Percentiles rank a stretch among this genome's conserved stretches.
Evolutionary conservation across 2,113 vertebrate species (phyloP).

Genomic region (Cyprinodon tularosa): DNA sequence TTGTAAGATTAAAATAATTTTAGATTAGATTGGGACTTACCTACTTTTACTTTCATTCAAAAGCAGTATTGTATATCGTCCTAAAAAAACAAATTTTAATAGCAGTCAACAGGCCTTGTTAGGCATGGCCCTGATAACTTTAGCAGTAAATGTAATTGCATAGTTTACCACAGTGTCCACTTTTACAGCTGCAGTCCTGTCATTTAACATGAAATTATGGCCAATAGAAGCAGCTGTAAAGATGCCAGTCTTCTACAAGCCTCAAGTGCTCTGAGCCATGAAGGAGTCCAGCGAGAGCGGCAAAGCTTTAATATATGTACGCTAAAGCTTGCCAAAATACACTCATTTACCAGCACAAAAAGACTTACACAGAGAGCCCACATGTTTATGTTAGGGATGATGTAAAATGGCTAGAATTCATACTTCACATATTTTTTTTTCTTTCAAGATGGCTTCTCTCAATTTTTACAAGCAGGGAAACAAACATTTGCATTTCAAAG

Average conservation of each 20-base stretch:
- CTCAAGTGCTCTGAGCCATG: conserved; percentile 77
- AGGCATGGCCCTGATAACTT: conserved; percentile 76
- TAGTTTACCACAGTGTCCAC: conserved; percentile 64
- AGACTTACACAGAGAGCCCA: conserved; percentile 63
- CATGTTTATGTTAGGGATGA: conserved; percentile 77
- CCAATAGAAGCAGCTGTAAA: conserved; percentile 74
- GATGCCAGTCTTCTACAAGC: conserved; percentile 79
- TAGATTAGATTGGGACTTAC: not conserved
- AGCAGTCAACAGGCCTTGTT: conserved; percentile 76
- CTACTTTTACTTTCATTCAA: conserved; percentile 5
- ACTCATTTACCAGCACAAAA: conserved; percentile 78
- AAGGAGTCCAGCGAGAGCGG: conserved; percentile 74
- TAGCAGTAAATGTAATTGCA: conserved; percentile 76
- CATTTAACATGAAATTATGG: conserved; percentile 76
- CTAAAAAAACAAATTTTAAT: conserved; percentile 63
- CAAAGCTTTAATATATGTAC: conserved; percentile 76
- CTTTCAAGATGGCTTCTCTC: conserved; percentile 61
- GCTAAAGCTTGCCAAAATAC: conserved; percentile 77
- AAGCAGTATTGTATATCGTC: conserved; percentile 59
- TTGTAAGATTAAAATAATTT: not conserved
- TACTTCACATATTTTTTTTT: conserved; percentile 76
- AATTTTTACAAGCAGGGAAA: conserved; percentile 67
- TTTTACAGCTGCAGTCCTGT: conserved; percentile 71
- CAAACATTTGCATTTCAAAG: conserved; percentile 83
- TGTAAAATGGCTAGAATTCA: conserved; percentile 80